Percentiles rank a stretch among this genome's conserved stretches.
phyloP scores from a whole-genome alignment of 2,888 invertebrate species.

The Aplocera efformata region DNA sequence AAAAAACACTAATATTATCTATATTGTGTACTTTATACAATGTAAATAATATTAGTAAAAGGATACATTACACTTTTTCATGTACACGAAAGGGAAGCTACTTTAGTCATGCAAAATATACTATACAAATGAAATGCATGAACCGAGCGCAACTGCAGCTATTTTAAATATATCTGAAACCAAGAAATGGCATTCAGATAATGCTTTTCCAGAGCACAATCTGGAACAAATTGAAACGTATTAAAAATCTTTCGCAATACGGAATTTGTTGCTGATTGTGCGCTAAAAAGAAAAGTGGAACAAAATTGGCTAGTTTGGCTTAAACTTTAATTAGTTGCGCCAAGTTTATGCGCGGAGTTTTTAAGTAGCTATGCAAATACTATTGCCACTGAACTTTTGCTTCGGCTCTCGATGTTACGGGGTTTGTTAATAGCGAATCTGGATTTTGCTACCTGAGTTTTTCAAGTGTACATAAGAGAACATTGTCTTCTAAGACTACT shows the following conservation, averaged over 20 bases:
- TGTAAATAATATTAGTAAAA: too few species aligned
- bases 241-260: conserved; percentile 15
- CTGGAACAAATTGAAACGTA: conserved; percentile 11
- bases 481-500: too few species aligned
- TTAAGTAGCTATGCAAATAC: conserved; percentile 31
- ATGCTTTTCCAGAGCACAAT: too few species aligned
- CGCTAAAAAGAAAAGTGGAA: conserved; percentile 23
- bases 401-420: conserved; percentile 8
- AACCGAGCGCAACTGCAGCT: too few species aligned
- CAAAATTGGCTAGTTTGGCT: conserved; percentile 29
- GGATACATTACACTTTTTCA: too few species aligned
- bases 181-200: too few species aligned
- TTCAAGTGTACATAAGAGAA: neutral
- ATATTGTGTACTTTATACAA: too few species aligned
- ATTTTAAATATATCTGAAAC: too few species aligned
- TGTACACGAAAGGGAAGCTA: too few species aligned
- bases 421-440: conserved; percentile 5
- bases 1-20: too few species aligned
- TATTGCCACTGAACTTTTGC: conserved; percentile 26
- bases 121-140: too few species aligned
- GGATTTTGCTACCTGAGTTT: conserved; percentile 2
- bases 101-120: too few species aligned
- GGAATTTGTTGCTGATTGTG: conserved; percentile 26
- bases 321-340: conserved; percentile 34
- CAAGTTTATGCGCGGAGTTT: conserved; percentile 26